Percentiles rank a stretch among this genome's conserved stretches.
These are phyloP conservation scores for Crypturellus tataupa DNA, from an alignment of 2,797 vertebrate species.

Conservation along the genomic window DNA sequence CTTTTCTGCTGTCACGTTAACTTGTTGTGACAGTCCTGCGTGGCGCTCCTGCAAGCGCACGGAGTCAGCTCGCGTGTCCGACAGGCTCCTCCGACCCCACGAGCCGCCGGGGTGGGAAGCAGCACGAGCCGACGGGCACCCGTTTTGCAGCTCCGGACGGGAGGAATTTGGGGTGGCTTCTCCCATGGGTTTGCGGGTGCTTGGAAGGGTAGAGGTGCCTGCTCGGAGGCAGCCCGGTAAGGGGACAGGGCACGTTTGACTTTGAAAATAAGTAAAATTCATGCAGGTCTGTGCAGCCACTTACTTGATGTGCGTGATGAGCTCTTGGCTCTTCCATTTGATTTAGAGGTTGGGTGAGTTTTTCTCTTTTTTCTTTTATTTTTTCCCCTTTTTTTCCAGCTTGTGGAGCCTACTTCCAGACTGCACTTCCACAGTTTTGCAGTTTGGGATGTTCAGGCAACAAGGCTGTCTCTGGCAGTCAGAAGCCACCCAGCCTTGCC, in stretches of 20 bases:
- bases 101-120: too few species aligned
- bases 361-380: background rate
- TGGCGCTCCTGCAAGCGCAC: background rate
- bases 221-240: background rate
- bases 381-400: background rate
- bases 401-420: background rate
- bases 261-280: background rate
- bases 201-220: background rate
- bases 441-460: background rate
- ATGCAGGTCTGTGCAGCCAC: background rate
- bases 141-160: background rate
- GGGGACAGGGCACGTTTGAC: background rate
- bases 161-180: conserved; percentile 6
- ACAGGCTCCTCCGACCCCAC: too few species aligned
- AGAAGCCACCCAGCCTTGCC: background rate
- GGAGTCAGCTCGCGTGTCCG: background rate
- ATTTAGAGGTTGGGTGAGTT: background rate
- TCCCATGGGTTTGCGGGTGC: background rate
- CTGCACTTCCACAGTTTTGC: background rate
- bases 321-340: background rate
- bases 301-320: background rate
- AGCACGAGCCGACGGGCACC: background rate
- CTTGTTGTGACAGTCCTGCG: conserved; percentile 46
- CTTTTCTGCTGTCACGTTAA: conserved; percentile 69
- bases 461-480: background rate